These are phyloP conservation scores for Nesospiza acunhae DNA, from an alignment of 2,113 vertebrate species.

Conservation along the genomic window DNA sequence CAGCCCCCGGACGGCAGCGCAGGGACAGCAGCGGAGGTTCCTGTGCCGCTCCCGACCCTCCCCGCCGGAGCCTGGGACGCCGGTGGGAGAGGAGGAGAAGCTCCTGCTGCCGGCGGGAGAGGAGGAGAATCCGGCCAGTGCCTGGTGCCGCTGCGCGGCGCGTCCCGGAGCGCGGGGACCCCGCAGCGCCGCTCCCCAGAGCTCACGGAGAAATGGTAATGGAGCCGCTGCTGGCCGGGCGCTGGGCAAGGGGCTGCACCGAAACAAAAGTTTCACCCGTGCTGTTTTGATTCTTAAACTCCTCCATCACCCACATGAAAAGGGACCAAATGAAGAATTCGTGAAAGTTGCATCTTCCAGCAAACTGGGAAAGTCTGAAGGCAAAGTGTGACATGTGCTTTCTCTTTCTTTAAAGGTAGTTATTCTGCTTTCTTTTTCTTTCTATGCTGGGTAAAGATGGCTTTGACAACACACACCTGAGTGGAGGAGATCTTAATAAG, in stretches of 20 bases:
- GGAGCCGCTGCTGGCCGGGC: accelerated
- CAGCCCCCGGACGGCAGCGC: not conserved
- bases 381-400: not conserved
- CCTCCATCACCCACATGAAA: accelerated
- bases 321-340: accelerated
- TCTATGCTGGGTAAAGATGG: not conserved
- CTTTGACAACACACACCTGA: accelerated
- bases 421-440: not conserved
- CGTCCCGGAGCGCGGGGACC: not conserved
- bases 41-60: accelerated
- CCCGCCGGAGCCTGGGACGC: not conserved
- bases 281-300: not conserved
- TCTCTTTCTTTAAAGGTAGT: not conserved
- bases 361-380: not conserved
- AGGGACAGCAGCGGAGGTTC: no score
- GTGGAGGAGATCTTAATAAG: not conserved
- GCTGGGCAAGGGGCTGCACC: not conserved
- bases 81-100: not conserved
- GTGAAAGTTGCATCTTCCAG: not conserved
- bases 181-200: not conserved
- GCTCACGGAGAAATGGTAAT: accelerated
- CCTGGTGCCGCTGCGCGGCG: accelerated
- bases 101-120: not conserved
- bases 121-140: no score
- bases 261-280: not conserved